Base-by-base conservation (phyloP, 2,888 invertebrate genomes). In the Andricus quercusramuli region DNA sequence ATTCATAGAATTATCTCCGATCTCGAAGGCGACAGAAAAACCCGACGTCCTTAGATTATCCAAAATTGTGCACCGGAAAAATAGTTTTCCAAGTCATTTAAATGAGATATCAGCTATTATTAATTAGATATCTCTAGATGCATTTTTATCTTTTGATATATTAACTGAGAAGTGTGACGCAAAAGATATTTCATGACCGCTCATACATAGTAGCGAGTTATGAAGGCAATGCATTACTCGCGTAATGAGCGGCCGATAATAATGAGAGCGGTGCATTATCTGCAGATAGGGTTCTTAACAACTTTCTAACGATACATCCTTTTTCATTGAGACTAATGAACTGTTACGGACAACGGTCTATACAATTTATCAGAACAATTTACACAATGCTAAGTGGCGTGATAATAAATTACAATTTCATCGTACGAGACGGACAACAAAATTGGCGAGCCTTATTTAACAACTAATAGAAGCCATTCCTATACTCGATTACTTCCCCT, bases 241-340 rank as follows among this genome's bases (percentile, higher is more conserved):
- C 37, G 74, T 74, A 74, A 74, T 56, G 37, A 56, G 37, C 56
- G 56, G 32, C 29, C 22, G 74, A 74, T 74, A 37, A 51, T 74
- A 74, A 74, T 74, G 41, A 47, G 67, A 76, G 68, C 77, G 79
- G 66, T 56, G 32, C 32, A 74, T 74, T 74, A 74, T 74, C 74
- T 74, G 20, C 56, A 74, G 51, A 74, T 56, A 56, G 56, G 32
- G 51, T 56, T 56, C 74, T 70, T 64, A 78, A 76, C 77, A 76
- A 76, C 80, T 81, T 81, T 83, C 79, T 80, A 79, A 79, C 65
- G 79, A 76, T 74, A 37, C 77, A 77, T 56, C 22, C 25, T 78
- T 79, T 79, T 79, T 80, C 80, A 79, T 77, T 76, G 79, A 83
- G 81, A 83, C 80, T 83, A 79, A 83, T 81, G 81, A 81, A 78